Evolutionary conservation across 2,888 invertebrate species (phyloP), one percentile per base, ranked within the genome.

Genomic region (Lycia hirtaria): DNA sequence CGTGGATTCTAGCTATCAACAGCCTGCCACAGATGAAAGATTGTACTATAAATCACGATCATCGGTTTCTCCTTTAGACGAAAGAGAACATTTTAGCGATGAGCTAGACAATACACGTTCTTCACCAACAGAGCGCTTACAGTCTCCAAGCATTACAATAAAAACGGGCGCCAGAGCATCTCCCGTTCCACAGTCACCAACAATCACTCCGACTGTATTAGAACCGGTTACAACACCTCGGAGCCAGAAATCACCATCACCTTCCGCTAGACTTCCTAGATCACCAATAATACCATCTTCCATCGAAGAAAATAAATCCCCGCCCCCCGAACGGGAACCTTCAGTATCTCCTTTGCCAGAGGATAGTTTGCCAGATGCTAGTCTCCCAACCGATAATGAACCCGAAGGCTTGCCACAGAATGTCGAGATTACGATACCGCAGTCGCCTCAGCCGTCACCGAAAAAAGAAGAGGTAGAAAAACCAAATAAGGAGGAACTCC

Each of bases 241-340:
- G 62, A 76, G 67, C 62, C 84, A 85, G 67, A 88, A 83, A 71
- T 80, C 86, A 19, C 85, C 88, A 26, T 87, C 90, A 40, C 86
- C 89, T 51, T 75, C 81, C 51, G 68, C 71, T 51, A 75, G 84
- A 65, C 78, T 78, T 52, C 76, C 80, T 50, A 82, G 76, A 62
- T 81, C 83, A 28, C 84, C 86, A 33, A 67, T 78, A 54, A 73
- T 76, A 47, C 73, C 77, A 22, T 51, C 71, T 55, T 69, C 73
- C 48, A 71, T 76, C 33, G 81, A 82, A 58, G 75, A 75, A 60
- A 71, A 74, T 48, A 71, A 71, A 56, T 63, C 66, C 15, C 51
- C 60, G 40, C 54, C 60, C 28, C 58, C 55, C 19, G 73, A 72
- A 45, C 71, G 65, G 10, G 78, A 80, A 62, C 60, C 67, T 45